A percentile compares a stretch with the other conserved stretches of the same genome.
These are phyloP conservation scores for Salvelinus fontinalis DNA, from an alignment of 2,113 vertebrate species.

Conservation along the genomic window DNA sequence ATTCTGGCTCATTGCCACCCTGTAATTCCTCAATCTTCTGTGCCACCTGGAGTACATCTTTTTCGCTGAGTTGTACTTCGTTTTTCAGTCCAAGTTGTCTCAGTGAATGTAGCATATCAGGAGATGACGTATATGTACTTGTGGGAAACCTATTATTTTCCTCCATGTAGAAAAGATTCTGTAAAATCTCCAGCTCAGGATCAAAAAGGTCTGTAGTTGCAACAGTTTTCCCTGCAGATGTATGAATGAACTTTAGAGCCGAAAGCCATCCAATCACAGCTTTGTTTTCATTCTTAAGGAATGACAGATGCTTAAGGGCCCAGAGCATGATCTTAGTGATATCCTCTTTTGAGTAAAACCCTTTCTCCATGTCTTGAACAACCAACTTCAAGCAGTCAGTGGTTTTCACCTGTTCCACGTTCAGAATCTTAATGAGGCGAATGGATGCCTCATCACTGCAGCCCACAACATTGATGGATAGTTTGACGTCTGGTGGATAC, in stretches of 20 bases:
- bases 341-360: conserved; percentile 87
- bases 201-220: conserved; percentile 91
- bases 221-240: conserved; percentile 74
- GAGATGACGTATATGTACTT: conserved; percentile 79
- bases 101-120: conserved; percentile 92
- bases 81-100: conserved; percentile 95
- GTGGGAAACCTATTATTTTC: conserved; percentile 88
- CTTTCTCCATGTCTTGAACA: conserved; percentile 86
- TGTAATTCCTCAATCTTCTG: conserved; percentile 88
- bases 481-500: conserved; percentile 83
- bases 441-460: conserved; percentile 92
- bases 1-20: conserved; percentile 64
- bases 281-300: conserved; percentile 91
- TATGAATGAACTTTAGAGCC: conserved; percentile 84
- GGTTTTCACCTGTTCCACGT: conserved; percentile 88
- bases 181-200: conserved; percentile 86
- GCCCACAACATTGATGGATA: conserved; percentile 86
- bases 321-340: conserved; percentile 86
- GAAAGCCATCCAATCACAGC: conserved; percentile 85
- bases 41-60: conserved; percentile 86
- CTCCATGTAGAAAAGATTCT: conserved; percentile 85
- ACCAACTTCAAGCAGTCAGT: conserved; percentile 89
- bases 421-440: conserved; percentile 88
- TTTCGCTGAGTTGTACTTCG: conserved; percentile 86
- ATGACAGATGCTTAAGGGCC: conserved; percentile 92